phyloP scores from a whole-genome alignment of 2,797 vertebrate species.

The Phataginus tetradactyla region DNA sequence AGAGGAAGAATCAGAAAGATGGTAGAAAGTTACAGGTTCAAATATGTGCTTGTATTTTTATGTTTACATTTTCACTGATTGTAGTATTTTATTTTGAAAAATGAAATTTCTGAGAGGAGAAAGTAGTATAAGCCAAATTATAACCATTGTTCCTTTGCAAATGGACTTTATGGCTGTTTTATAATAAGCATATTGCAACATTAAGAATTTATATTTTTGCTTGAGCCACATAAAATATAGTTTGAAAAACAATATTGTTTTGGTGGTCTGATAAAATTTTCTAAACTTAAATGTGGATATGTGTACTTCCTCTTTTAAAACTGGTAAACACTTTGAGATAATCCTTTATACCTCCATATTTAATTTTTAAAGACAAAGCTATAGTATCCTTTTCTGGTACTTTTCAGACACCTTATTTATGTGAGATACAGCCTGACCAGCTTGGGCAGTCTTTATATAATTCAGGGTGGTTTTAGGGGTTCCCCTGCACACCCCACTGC shows the following conservation, averaged over 20 bases:
- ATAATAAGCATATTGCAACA: not conserved
- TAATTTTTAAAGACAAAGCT: not conserved
- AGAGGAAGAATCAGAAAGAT: not conserved
- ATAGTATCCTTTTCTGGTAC: not conserved
- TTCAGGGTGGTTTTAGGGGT: not conserved
- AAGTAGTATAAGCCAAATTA: not conserved
- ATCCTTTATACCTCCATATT: not conserved
- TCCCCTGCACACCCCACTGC: not conserved
- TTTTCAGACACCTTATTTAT: not conserved
- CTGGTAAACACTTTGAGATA: not conserved
- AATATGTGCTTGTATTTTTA: not conserved
- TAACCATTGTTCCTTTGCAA: not conserved
- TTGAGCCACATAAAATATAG: not conserved
- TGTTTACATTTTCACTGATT: not conserved
- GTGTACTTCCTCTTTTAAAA: not conserved
- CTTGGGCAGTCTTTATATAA: not conserved
- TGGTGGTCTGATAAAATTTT: not conserved
- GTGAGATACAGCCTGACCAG: not conserved
- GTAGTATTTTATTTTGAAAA: conserved; percentile 45
- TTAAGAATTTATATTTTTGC: conserved; percentile 29
- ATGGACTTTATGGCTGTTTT: not conserved
- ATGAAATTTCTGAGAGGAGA: not conserved
- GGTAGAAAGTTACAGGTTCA: not conserved
- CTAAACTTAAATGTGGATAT: not conserved
- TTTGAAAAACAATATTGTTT: not conserved